phyloP scores from a whole-genome alignment of 2,888 invertebrate species.

The Luperina testacea region DNA sequence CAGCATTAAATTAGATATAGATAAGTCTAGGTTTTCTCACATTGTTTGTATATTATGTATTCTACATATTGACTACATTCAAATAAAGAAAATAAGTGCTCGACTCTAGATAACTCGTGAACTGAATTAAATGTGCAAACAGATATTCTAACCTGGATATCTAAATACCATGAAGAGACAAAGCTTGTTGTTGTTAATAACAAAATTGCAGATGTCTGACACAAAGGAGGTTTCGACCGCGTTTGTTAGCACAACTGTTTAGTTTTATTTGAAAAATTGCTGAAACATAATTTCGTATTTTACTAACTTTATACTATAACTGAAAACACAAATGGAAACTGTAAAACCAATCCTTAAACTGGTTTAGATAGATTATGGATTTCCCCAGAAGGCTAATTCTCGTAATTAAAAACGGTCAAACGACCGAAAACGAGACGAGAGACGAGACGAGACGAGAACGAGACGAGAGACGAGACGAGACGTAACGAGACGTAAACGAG shows the following conservation, averaged over 20 bases:
- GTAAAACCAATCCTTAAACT: neutral
- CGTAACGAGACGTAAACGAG: too few species aligned
- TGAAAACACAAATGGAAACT: too few species aligned
- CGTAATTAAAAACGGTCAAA: neutral
- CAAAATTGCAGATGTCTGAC: conserved; percentile 36
- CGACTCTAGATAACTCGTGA: conserved; percentile 40
- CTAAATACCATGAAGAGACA: conserved; percentile 49
- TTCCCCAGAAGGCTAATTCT: neutral
- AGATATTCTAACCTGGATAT: conserved; percentile 40
- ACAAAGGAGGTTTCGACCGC: conserved; percentile 32
- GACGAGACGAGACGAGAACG: too few species aligned
- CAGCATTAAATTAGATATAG: neutral
- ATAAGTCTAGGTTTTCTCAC: neutral
- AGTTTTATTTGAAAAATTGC: neutral
- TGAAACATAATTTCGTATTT: neutral
- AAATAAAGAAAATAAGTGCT: conserved; percentile 22
- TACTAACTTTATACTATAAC: neutral
- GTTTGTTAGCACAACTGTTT: conserved; percentile 3
- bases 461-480: too few species aligned
- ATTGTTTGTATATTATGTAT: neutral
- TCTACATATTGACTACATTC: neutral
- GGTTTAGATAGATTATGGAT: neutral
- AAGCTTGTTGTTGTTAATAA: conserved; percentile 29
- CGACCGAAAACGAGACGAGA: too few species aligned
- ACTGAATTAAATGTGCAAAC: conserved; percentile 31